These are phyloP conservation scores for Glareola pratincola DNA, from an alignment of 2,113 vertebrate species.

Conservation along the genomic window DNA sequence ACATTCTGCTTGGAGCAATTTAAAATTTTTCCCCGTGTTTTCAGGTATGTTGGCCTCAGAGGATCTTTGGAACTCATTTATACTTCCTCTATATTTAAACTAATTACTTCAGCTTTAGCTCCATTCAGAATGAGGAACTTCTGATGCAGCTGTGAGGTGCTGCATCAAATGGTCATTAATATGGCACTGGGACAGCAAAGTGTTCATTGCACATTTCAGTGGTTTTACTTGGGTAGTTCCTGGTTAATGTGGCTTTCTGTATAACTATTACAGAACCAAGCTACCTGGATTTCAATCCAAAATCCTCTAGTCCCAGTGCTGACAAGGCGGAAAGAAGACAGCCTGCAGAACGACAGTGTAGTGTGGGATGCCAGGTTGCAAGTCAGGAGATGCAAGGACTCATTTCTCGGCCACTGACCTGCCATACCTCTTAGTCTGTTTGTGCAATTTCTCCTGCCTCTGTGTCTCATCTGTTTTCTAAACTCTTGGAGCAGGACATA, in stretches of 20 bases:
- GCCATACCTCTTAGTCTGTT: neutral
- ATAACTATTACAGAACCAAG: neutral
- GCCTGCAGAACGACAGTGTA: neutral
- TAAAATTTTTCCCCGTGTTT: neutral
- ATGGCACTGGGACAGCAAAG: neutral
- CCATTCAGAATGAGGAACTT: neutral
- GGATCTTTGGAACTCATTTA: neutral
- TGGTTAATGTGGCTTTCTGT: neutral
- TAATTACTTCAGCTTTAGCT: neutral
- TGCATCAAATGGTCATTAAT: neutral
- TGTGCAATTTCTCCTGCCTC: neutral
- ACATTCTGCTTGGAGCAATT: conserved; percentile 10
- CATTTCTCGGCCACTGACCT: neutral
- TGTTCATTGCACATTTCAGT: neutral
- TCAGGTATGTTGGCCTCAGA: neutral
- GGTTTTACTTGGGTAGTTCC: neutral
- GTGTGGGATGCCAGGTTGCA: neutral
- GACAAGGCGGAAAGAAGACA: neutral
- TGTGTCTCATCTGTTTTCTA: neutral
- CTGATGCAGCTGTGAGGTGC: neutral
- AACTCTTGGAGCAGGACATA: neutral
- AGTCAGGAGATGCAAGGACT: neutral
- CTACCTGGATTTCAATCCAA: neutral
- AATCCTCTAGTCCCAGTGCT: neutral
- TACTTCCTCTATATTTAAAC: neutral